Conservation (phyloP, 2,113 vertebrate genomes). For the Holacanthus passer region DNA sequence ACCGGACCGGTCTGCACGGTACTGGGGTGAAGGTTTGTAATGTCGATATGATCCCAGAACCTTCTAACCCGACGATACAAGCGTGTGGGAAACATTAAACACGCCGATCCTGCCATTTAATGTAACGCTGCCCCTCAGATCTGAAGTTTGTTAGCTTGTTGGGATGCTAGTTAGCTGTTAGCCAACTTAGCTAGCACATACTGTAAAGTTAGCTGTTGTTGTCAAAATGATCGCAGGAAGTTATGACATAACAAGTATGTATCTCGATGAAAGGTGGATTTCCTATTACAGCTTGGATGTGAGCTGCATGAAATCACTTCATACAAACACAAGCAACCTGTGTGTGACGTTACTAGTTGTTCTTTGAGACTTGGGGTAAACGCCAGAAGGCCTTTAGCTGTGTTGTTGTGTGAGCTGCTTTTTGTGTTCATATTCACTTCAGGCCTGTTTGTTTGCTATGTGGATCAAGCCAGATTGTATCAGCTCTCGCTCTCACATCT, state of each 20-base stretch:
- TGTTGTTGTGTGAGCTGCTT: conserved; percentile 13
- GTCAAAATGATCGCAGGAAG: conserved; percentile 16
- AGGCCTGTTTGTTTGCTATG: neutral
- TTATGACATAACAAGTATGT: too few relatives aligned
- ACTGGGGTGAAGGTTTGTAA: conserved; percentile 43
- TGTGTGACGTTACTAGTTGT: neutral
- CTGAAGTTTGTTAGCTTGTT: conserved; percentile 18
- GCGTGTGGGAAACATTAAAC: neutral
- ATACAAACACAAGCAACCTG: neutral
- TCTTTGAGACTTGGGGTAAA: conserved; percentile 39
- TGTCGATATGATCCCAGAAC: neutral
- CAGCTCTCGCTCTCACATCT: conserved; percentile 31
- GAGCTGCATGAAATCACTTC: neutral
- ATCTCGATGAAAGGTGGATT: neutral
- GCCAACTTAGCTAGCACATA: conserved; percentile 44
- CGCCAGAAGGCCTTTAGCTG: conserved; percentile 57
- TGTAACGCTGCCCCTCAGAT: neutral
- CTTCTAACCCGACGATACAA: rapidly evolving
- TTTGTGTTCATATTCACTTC: conserved; percentile 32
- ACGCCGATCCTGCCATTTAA: rapidly evolving
- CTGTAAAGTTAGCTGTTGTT: conserved; percentile 67
- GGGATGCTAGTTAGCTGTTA: conserved; percentile 39
- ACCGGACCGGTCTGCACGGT: neutral
- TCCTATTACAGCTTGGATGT: rapidly evolving
- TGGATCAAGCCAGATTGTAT: conserved; percentile 21